Evolutionary conservation across 2,888 invertebrate genomes (phyloP).

Genomic region (Agrotis clavis): DNA sequence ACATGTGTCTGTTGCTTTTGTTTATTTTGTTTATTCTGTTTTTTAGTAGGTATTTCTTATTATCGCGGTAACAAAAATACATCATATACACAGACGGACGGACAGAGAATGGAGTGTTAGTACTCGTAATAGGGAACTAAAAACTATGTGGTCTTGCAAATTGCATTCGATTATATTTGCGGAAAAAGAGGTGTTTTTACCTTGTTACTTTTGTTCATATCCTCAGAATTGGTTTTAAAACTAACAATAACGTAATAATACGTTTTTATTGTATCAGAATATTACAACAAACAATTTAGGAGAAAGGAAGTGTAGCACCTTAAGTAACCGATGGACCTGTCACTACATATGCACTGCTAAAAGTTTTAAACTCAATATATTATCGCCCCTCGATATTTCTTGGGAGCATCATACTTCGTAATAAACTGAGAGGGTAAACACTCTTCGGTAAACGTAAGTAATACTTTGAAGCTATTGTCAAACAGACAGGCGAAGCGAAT

Average conservation of each 20-base stretch:
- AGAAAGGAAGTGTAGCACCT: background rate
- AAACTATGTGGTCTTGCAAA: background rate
- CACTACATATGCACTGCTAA: constrained; percentile 9
- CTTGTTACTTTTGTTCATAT: background rate
- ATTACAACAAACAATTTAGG: constrained; percentile 19
- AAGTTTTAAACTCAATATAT: constrained; percentile 26
- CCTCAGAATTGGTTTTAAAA: too few relatives aligned
- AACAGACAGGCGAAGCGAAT: too few relatives aligned
- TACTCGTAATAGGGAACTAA: too few relatives aligned
- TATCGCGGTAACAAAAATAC: too few relatives aligned
- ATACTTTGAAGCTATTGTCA: too few relatives aligned
- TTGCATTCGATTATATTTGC: too few relatives aligned
- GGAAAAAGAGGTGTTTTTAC: too few relatives aligned
- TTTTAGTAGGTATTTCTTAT: too few relatives aligned
- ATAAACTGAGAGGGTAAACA: background rate
- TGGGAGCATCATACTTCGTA: constrained; percentile 14
- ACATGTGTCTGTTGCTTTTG: too few relatives aligned
- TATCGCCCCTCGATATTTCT: constrained; percentile 24
- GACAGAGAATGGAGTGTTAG: too few relatives aligned
- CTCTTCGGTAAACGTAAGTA: constrained; percentile 19
- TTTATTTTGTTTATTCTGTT: too few relatives aligned
- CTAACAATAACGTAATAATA: background rate
- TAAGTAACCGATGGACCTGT: constrained; percentile 7
- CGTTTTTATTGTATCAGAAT: background rate
- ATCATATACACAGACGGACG: too few relatives aligned